Conservation (phyloP, 2,113 vertebrate species). For the Nibea coibor region DNA sequence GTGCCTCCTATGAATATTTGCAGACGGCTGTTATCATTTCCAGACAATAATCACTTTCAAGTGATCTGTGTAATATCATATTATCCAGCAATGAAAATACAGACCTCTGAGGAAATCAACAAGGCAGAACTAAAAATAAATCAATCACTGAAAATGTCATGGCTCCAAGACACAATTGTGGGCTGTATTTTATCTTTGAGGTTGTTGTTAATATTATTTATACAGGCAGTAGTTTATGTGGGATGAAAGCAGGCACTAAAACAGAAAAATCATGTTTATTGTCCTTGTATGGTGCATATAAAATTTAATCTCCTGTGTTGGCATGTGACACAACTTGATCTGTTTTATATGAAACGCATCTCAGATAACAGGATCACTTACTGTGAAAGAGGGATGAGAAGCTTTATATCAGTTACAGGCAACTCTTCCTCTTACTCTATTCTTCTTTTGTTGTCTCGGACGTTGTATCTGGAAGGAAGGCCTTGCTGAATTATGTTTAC, state of each 20-base stretch:
- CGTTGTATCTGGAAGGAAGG: slow-evolving; percentile 14
- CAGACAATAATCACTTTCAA: slow-evolving; percentile 24
- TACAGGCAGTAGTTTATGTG: neutral
- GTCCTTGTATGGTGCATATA: neutral
- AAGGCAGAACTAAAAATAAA: slow-evolving; percentile 43
- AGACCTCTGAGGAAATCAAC: slow-evolving; percentile 46
- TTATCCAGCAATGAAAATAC: slow-evolving; percentile 15
- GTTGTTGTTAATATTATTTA: slow-evolving; percentile 21
- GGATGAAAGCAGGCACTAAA: slow-evolving; percentile 2
- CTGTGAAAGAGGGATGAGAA: no score
- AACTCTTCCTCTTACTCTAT: neutral
- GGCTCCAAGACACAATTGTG: slow-evolving; percentile 1
- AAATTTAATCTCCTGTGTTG: slow-evolving; percentile 18
- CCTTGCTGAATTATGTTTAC: slow-evolving; percentile 37
- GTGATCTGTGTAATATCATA: slow-evolving; percentile 36
- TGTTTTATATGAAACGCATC: slow-evolving; percentile 19
- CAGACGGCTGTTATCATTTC: slow-evolving; percentile 14
- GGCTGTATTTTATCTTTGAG: neutral
- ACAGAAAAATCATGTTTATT: neutral
- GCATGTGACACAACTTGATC: neutral
- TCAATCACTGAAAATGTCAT: slow-evolving; percentile 50
- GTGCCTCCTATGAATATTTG: slow-evolving; percentile 26
- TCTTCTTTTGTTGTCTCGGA: neutral
- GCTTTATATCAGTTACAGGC: neutral
- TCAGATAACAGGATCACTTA: neutral